phyloP scores from a whole-genome alignment of 2,888 invertebrate genomes.

The Sclerodermus sp. region DNA sequence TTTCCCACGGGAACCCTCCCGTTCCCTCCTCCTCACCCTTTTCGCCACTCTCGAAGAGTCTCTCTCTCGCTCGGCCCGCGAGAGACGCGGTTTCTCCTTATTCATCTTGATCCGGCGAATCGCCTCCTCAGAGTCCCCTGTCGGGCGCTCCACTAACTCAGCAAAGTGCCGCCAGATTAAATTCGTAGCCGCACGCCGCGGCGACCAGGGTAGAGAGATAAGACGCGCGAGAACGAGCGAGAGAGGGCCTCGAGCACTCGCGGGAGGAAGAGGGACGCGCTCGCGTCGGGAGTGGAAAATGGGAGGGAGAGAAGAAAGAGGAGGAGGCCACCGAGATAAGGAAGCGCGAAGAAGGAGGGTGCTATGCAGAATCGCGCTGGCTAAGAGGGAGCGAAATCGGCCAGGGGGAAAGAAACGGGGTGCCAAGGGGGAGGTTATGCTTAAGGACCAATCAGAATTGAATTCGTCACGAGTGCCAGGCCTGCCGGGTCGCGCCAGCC shows the following conservation, averaged over 20 bases:
- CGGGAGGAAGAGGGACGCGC: too few species aligned
- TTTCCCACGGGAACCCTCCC: conserved; percentile 14
- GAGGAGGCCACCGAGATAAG: conserved; percentile 1
- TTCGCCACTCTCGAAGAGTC: conserved; percentile 42
- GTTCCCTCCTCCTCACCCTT: conserved; percentile 49
- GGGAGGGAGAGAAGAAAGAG: conserved; percentile 17
- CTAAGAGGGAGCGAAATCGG: conserved; percentile 30
- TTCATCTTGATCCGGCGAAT: too few species aligned
- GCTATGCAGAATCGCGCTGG: conserved; percentile 13
- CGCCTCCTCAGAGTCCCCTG: conserved; percentile 47
- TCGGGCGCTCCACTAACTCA: conserved; percentile 48
- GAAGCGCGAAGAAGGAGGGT: conserved; percentile 9
- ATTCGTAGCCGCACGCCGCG: conserved; percentile 38
- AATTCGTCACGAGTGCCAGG: conserved; percentile 61
- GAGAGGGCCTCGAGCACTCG: conserved; percentile 1
- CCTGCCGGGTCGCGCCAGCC: too few species aligned
- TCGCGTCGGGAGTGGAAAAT: too few species aligned
- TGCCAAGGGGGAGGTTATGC: conserved; percentile 55
- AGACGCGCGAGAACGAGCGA: conserved; percentile 8
- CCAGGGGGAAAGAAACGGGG: conserved; percentile 40
- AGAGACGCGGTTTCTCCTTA: neutral
- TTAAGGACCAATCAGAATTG: conserved; percentile 65
- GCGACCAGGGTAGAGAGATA: too few species aligned
- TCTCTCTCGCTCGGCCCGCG: conserved; percentile 19
- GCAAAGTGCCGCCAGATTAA: conserved; percentile 55